Evolutionary conservation across 1,140 invertebrate genomes (phyloP).

Genomic region (Nymphalis io): DNA sequence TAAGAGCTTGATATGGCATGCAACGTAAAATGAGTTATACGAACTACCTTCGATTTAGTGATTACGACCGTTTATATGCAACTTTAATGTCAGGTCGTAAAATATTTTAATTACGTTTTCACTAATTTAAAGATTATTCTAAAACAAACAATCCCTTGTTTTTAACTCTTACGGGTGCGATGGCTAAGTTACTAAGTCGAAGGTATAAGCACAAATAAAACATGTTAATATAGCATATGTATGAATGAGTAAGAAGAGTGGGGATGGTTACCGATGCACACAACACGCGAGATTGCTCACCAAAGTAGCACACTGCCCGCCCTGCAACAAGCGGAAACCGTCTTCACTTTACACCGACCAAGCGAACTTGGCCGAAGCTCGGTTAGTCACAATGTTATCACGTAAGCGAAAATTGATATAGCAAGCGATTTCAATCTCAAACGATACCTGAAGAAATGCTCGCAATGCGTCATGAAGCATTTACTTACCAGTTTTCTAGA

Average conservation of each 20-base stretch:
- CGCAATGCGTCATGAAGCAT: conserved; percentile 19
- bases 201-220: conserved; percentile 61
- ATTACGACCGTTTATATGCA: not conserved
- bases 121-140: not conserved
- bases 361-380: conserved; percentile 25
- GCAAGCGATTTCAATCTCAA: conserved; percentile 29
- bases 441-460: conserved; percentile 22
- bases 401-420: conserved; percentile 13
- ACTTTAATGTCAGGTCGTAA: not conserved
- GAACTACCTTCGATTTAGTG: conserved; percentile 54
- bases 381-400: conserved; percentile 30
- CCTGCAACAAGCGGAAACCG: conserved; percentile 84
- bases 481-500: conserved; percentile 24
- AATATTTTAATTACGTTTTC: too few relatives aligned
- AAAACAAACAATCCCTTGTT: not conserved
- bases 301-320: conserved; percentile 88
- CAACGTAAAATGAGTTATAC: conserved; percentile 61
- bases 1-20: conserved; percentile 61
- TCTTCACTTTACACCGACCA: conserved; percentile 82
- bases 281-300: conserved; percentile 95
- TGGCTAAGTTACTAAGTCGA: conserved; percentile 46
- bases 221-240: conserved; percentile 74
- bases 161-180: not conserved
- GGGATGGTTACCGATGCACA: conserved; percentile 92
- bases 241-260: conserved; percentile 81